Evolutionary conservation across 2,797 vertebrate genomes (phyloP).

Genomic region (Enteromius argenteus): DNA sequence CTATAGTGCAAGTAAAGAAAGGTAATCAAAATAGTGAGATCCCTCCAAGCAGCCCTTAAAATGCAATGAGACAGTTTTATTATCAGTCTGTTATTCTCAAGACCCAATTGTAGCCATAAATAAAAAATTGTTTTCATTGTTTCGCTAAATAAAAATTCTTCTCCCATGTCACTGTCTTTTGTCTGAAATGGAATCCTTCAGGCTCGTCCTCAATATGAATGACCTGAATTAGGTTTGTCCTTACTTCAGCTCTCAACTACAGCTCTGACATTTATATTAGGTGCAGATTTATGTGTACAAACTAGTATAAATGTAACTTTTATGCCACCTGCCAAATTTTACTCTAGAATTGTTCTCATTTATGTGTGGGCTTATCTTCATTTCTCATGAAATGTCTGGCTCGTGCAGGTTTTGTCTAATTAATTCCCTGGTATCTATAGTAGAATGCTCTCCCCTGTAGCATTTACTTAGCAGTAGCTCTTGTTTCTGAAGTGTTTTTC

Average conservation of each 20-base stretch:
- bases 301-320: constrained; percentile 6
- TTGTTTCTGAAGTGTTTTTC: constrained; percentile 51
- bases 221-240: neutral
- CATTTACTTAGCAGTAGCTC: constrained; percentile 37
- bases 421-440: constrained; percentile 36
- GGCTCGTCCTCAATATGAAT: neutral
- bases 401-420: constrained; percentile 24
- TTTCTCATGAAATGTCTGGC: constrained; percentile 33
- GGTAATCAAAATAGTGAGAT: constrained; percentile 12
- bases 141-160: constrained; percentile 6
- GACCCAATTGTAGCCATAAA: neutral
- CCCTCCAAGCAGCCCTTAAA: constrained; percentile 8
- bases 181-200: neutral
- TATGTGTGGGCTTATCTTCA: constrained; percentile 5
- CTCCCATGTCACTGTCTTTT: neutral
- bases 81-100: constrained; percentile 28
- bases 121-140: neutral
- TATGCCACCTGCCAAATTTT: neutral
- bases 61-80: constrained; percentile 11
- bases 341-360: neutral
- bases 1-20: constrained; percentile 10
- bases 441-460: constrained; percentile 45
- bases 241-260: neutral
- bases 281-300: neutral
- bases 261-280: constrained; percentile 9